Evolutionary conservation across 2,888 invertebrate genomes (phyloP), one percentile per base, ranked within the genome.

Genomic region (Agelastica alni): DNA sequence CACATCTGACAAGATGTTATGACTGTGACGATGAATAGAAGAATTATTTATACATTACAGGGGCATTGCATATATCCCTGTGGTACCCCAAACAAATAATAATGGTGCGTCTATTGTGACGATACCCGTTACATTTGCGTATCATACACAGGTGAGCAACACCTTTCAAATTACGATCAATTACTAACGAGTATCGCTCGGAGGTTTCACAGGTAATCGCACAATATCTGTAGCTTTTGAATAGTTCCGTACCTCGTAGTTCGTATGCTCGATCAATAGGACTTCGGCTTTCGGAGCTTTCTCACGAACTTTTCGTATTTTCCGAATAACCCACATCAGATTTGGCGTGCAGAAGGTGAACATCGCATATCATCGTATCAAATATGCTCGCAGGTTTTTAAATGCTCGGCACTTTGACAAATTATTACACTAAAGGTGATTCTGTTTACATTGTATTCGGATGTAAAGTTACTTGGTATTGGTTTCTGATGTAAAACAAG

Each of bases 231-330:
- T 3, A 32, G 46, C 46, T 14, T 36, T 36, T 46, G 45, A 34
- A 45, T 36, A 45, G 34, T 45, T 26, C 28, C n/a, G n/a, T 36
- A 28, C 20, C 14, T 10, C 46, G 36, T 10, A 36, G 20, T 20
- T 20, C 49, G 20, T 32, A n/a, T 20, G 9, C 17, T 17, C 49
- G 49, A 49, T 49, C 49, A 49, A 49, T 49, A 49, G 49, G 32
- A 32, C 42, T 49, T 49, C 49, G 48, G 48, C 37, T 20, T 6
- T n/a, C n/a, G n/a, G n/a, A n/a, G n/a, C n/a, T n/a, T 39, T 39
- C 10, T 10, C 5, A 20, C 31, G 39, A 20, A 22, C 39, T 16
- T 13, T 30, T 48, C 39, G 49, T 49, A 17, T 14, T 49, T 16
- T 28, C 18, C 41, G 41, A 49, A 42, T 49, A 31, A 49, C 39